Evolutionary conservation across 2,888 invertebrate species (phyloP), one percentile per base, ranked within the genome.

Genomic region (Pimpla rufipes): DNA sequence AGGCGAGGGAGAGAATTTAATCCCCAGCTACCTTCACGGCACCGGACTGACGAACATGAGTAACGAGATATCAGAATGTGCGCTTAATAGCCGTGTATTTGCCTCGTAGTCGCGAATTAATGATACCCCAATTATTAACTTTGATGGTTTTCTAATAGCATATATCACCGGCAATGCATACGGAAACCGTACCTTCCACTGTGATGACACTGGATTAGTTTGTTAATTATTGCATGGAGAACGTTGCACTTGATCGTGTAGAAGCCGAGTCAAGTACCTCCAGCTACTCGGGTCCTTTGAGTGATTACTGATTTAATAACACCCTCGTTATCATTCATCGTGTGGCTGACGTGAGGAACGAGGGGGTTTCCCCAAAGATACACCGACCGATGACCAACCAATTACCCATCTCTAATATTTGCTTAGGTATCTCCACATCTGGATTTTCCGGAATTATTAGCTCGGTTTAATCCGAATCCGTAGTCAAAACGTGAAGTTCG

Each of bases 261-360:
- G 59, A 59, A 59, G 59, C 35, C 6, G 16, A 59, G 10, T 8
- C 35, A 37, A 57, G 57, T 29, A 13, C 13, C 29, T 57, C 62
- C 7, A 35, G 23, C 29, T 13, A 13, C 29, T 57, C 5, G 29
- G 16, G 16, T 62, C 18, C 37, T 37, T 37, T 16, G 37, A 37
- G 35, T 59, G 4, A 35, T 59, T 55, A n/a, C n/a, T n/a, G n/a
- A 16, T 37, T 50, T 8, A 21, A 62, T 37, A 37, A 37, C 6
- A 2, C n/a, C n/a, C 37, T 62, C 62, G 62, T 62, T 62, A 62
- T 37, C 35, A 62, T 62, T 37, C 10, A 62, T 16, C 37, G 37
- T 16, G 18, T 18, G n/a, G 13, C n/a, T n/a, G 0, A 13, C 7
- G 13, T 18, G 16, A 37, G 16, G 18, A 10, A 35, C n/a, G 0